Evolutionary conservation across 2,888 invertebrate genomes (phyloP).

Genomic region (Nomada flava): DNA sequence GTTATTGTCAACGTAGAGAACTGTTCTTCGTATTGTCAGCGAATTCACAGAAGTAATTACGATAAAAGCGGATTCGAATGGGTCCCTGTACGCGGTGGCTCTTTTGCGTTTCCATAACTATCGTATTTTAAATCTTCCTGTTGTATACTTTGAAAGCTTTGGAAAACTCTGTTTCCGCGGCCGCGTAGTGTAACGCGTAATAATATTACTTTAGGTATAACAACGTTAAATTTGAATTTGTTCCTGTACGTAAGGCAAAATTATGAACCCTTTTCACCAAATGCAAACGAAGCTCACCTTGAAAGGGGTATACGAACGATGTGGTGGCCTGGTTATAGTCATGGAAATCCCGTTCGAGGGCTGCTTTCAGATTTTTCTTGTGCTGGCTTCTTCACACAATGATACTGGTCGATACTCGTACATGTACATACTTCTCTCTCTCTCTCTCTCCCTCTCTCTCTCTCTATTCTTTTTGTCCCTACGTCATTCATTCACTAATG

Average conservation of each 20-base stretch:
- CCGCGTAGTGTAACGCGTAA: conserved; percentile 37
- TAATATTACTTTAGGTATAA: conserved; percentile 61
- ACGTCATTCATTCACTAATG: too few relatives aligned
- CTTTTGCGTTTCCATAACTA: conserved; percentile 29
- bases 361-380: conserved; percentile 59
- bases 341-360: conserved; percentile 65
- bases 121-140: conserved; percentile 45
- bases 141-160: conserved; percentile 22
- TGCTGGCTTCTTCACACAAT: conserved; percentile 36
- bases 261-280: conserved; percentile 65
- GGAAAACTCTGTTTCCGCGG: conserved; percentile 29
- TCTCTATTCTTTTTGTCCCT: background rate
- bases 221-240: conserved; percentile 66
- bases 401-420: conserved; percentile 34
- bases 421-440: background rate
- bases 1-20: background rate
- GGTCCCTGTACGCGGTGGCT: background rate
- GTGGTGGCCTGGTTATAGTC: conserved; percentile 61
- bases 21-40: conserved; percentile 17
- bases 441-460: background rate
- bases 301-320: conserved; percentile 62
- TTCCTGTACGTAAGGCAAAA: conserved; percentile 58
- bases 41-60: conserved; percentile 28
- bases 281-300: conserved; percentile 65
- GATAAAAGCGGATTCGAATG: conserved; percentile 34